Evolutionary conservation across 2,888 invertebrate genomes (phyloP).

Genomic region (Isoperla grammatica): DNA sequence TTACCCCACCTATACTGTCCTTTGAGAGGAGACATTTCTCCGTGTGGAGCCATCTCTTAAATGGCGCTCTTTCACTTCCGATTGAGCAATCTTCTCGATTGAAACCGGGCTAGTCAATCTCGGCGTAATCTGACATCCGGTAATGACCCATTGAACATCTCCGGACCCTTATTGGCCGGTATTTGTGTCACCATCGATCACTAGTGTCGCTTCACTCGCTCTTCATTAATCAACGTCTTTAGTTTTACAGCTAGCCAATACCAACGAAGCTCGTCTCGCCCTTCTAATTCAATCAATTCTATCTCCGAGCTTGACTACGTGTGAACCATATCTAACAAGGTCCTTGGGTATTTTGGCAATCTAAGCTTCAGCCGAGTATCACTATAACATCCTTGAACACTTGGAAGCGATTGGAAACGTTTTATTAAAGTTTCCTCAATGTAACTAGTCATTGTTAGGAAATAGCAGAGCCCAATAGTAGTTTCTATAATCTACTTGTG

Average conservation of each 20-base stretch:
- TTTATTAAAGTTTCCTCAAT: too few relatives aligned
- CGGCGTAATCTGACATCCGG: constrained; percentile 14
- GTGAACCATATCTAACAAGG: too few relatives aligned
- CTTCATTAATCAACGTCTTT: constrained; percentile 29
- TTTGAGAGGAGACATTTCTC: too few relatives aligned
- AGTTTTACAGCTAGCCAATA: constrained; percentile 26
- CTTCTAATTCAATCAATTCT: constrained; percentile 17
- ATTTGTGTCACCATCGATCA: constrained; percentile 18
- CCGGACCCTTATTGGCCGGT: constrained; percentile 10
- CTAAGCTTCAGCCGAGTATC: neutral
- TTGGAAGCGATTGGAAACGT: too few relatives aligned
- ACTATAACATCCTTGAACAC: too few relatives aligned
- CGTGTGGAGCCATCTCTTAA: too few relatives aligned
- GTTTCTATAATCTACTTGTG: too few relatives aligned
- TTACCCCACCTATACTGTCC: too few relatives aligned
- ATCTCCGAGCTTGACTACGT: neutral
- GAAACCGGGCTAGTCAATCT: constrained; percentile 15
- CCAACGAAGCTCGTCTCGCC: neutral
- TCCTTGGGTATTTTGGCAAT: neutral
- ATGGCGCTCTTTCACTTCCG: neutral
- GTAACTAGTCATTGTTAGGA: too few relatives aligned
- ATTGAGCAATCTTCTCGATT: constrained; percentile 14
- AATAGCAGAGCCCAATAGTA: too few relatives aligned
- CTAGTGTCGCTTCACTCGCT: neutral
- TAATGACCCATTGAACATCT: constrained; percentile 18